Evolutionary conservation across 1,140 invertebrate species (phyloP).

Genomic region (Pemphigus obesinymphae): DNA sequence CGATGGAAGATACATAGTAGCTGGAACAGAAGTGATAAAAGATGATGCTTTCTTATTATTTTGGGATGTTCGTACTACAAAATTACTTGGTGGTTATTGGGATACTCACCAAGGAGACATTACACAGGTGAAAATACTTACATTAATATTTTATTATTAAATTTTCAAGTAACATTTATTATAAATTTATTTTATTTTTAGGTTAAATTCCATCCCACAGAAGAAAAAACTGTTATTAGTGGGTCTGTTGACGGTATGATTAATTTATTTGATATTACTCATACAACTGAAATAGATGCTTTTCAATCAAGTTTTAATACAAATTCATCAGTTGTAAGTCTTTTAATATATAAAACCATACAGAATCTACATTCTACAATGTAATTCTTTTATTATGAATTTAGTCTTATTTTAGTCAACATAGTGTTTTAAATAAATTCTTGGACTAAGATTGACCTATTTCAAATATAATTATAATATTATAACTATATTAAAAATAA

Average conservation of each 20-base stretch:
- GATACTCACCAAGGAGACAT: conserved; percentile 81
- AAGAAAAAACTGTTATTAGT: conserved; percentile 64
- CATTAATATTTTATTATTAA: neutral
- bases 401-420: no score
- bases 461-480: no score
- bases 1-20: conserved; percentile 67
- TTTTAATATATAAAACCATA: no score
- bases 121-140: conserved; percentile 59
- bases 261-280: conserved; percentile 75
- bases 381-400: no score
- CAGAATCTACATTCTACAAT: no score
- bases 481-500: no score
- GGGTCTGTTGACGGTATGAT: conserved; percentile 80
- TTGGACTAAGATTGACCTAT: no score
- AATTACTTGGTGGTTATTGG: conserved; percentile 76
- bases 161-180: neutral
- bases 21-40: conserved; percentile 67
- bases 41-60: conserved; percentile 74
- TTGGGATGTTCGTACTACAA: conserved; percentile 69
- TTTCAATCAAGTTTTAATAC: conserved; percentile 74
- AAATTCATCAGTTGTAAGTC: conserved; percentile 63
- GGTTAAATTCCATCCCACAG: conserved; percentile 71
- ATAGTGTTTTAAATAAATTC: no score
- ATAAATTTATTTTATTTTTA: conserved; percentile 43
- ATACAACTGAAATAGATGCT: conserved; percentile 75